phyloP scores from a whole-genome alignment of 2,888 invertebrate genomes.

The Platypus cylindrus region DNA sequence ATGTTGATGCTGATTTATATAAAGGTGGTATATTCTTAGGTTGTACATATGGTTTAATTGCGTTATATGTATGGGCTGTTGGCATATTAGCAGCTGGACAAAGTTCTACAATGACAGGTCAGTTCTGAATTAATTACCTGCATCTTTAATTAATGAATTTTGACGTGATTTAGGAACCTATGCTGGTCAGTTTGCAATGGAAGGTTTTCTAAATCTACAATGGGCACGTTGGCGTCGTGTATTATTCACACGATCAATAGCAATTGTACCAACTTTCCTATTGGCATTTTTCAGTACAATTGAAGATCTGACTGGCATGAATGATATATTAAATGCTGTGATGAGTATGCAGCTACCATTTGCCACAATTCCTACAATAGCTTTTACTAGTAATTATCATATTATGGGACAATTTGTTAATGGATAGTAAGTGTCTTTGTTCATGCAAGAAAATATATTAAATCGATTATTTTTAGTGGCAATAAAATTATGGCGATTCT shows the following conservation, averaged over 20 bases:
- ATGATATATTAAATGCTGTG: constrained; percentile 72
- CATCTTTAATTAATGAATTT: no score
- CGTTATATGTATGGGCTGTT: constrained; percentile 77
- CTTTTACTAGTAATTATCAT: constrained; percentile 63
- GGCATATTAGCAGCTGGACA: constrained; percentile 74
- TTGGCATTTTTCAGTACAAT: constrained; percentile 55
- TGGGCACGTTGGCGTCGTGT: constrained; percentile 83
- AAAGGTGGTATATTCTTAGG: constrained; percentile 64
- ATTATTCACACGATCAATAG: constrained; percentile 63
- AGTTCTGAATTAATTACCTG: constrained; percentile 1
- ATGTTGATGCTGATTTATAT: constrained; percentile 54
- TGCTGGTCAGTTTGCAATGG: constrained; percentile 78
- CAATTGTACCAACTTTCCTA: constrained; percentile 61
- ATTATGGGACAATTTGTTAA: constrained; percentile 80
- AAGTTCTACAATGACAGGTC: constrained; percentile 71
- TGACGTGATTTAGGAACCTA: constrained; percentile 48
- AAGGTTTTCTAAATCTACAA: constrained; percentile 72
- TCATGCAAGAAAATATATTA: background rate
- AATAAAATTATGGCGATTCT: constrained; percentile 55
- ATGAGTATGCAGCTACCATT: constrained; percentile 82
- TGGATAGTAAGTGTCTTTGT: constrained; percentile 49
- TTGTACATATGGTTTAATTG: constrained; percentile 60
- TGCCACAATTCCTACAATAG: constrained; percentile 73
- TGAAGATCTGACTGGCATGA: constrained; percentile 63
- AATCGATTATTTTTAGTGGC: constrained; percentile 39